Percentiles rank a stretch among this genome's conserved stretches.
Conservation (phyloP, 2,113 vertebrate species). For the Chrysochloris asiatica region DNA sequence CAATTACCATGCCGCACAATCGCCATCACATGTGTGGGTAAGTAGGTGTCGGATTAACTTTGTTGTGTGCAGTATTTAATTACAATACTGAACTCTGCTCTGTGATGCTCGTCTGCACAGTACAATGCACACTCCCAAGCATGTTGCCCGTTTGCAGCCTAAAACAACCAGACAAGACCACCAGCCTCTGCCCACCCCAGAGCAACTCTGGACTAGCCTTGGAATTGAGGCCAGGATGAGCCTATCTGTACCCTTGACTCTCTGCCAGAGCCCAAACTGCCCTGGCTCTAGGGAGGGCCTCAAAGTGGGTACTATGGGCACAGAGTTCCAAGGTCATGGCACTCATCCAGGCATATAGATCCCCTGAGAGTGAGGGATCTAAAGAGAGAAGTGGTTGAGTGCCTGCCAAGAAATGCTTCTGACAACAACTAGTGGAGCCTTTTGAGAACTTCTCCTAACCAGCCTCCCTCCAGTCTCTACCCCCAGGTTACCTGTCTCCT, state of each 20-base stretch:
- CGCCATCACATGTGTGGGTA: accelerated
- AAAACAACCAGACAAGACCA: neutral
- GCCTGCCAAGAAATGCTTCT: neutral
- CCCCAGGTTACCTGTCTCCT: neutral
- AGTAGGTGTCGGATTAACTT: neutral
- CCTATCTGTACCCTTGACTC: neutral
- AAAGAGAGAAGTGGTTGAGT: neutral
- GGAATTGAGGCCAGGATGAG: neutral
- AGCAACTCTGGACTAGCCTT: neutral
- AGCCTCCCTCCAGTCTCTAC: neutral
- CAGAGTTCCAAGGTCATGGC: neutral
- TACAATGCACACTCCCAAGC: neutral
- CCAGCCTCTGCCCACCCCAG: neutral
- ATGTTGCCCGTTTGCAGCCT: neutral
- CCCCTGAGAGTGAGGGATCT: neutral
- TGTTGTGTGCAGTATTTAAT: neutral
- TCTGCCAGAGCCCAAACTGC: neutral
- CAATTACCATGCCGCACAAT: neutral
- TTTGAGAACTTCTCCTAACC: neutral
- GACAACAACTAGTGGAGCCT: neutral
- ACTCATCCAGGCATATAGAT: neutral
- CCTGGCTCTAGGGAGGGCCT: neutral
- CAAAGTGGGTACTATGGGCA: neutral
- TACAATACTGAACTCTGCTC: neutral
- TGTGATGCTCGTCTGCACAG: accelerated